Conservation (phyloP, 2,797 vertebrate genomes). For the Mormyrops boulengeri region DNA sequence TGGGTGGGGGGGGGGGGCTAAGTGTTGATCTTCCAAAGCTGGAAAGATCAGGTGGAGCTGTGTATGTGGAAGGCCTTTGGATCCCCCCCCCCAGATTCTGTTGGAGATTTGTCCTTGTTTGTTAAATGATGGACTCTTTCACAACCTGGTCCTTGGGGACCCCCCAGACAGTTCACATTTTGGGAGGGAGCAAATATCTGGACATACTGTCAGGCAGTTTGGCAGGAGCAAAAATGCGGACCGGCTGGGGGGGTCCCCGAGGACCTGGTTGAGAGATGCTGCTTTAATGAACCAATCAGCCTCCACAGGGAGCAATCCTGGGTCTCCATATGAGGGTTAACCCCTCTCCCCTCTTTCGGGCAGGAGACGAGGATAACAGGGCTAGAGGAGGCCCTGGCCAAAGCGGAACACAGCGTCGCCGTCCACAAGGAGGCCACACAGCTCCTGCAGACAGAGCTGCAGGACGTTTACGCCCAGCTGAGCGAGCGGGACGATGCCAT, state of each 20-base stretch:
- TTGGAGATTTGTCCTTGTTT: background rate
- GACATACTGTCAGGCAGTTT: background rate
- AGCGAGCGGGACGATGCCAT: slow-evolving; percentile 53
- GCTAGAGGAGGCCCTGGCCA: slow-evolving; percentile 18
- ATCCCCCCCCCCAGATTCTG: background rate
- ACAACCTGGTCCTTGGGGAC: too few species aligned
- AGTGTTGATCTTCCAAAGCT: background rate
- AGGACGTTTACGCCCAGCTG: slow-evolving; percentile 41
- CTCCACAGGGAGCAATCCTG: background rate
- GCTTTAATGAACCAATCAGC: background rate
- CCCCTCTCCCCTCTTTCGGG: background rate
- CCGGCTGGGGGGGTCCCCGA: background rate
- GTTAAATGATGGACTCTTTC: too few species aligned
- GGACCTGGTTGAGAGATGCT: background rate
- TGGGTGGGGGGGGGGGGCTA: background rate
- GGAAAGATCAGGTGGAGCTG: background rate
- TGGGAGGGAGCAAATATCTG: background rate
- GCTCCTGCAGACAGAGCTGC: slow-evolving; percentile 64
- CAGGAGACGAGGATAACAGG: background rate
- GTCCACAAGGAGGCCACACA: slow-evolving; percentile 57
- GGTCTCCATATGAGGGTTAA: background rate
- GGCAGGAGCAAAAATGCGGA: background rate
- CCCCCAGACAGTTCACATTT: background rate
- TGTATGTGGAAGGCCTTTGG: background rate
- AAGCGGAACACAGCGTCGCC: slow-evolving; percentile 40